phyloP scores from a whole-genome alignment of 1,140 invertebrate genomes.

The Mylabris phalerata region DNA sequence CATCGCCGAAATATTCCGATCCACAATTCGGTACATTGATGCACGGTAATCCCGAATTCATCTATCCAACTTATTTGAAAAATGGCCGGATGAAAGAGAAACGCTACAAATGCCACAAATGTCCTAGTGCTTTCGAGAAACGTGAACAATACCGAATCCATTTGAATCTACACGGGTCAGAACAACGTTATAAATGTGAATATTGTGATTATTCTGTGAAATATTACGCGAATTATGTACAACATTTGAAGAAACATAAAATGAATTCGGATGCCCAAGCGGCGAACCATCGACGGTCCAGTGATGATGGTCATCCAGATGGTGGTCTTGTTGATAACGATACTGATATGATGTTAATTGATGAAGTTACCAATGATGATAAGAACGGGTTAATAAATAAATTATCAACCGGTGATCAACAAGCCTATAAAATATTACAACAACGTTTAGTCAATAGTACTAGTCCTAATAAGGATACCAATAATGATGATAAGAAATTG shows the following conservation, averaged over 20 bases:
- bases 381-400: conserved; percentile 28
- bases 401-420: conserved; percentile 49
- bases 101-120: conserved; percentile 76
- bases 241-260: conserved; percentile 71
- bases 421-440: conserved; percentile 43
- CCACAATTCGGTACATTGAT: conserved; percentile 60
- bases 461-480: conserved; percentile 39
- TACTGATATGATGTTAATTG: conserved; percentile 31
- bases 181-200: conserved; percentile 75
- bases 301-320: conserved; percentile 17
- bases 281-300: conserved; percentile 38
- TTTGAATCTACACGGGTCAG: conserved; percentile 73
- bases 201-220: conserved; percentile 85
- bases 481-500: conserved; percentile 47
- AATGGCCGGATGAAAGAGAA: conserved; percentile 70
- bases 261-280: conserved; percentile 57
- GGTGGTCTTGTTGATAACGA: conserved; percentile 6
- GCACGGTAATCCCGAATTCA: conserved; percentile 65
- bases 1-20: conserved; percentile 39
- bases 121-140: conserved; percentile 83
- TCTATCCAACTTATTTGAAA: conserved; percentile 67
- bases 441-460: conserved; percentile 34
- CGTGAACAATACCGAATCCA: conserved; percentile 78
- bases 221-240: conserved; percentile 74
- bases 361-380: conserved; percentile 33